Percentiles rank a stretch among this genome's conserved stretches.
These are phyloP conservation scores for Philereme vetulata DNA, from an alignment of 2,888 invertebrate genomes.

Conservation along the genomic window DNA sequence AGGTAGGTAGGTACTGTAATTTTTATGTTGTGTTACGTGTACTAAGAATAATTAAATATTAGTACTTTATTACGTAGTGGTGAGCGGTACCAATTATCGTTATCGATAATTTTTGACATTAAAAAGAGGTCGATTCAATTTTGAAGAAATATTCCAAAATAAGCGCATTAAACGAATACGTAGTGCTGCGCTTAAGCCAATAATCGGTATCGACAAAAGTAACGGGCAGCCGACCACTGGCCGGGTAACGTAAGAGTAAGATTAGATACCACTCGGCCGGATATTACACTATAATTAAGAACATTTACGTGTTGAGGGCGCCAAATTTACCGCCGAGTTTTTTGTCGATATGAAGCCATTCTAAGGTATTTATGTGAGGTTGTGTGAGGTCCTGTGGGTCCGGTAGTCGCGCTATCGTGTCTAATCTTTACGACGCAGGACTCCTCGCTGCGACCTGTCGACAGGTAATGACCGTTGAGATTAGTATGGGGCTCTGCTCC, in stretches of 20 bases:
- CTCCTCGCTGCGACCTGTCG: conserved; percentile 78
- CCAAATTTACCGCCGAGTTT: conserved; percentile 83
- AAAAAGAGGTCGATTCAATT: conserved; percentile 36
- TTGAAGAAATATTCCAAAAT: conserved; percentile 41
- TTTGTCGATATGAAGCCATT: conserved; percentile 81
- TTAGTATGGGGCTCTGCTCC: conserved; percentile 63
- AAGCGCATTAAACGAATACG: conserved; percentile 60
- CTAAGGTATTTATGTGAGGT: conserved; percentile 76
- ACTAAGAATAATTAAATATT: too few species aligned
- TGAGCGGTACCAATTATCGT: too few species aligned
- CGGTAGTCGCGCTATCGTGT: conserved; percentile 80
- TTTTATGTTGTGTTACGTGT: too few species aligned
- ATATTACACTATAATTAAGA: conserved; percentile 82
- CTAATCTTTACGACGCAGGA: conserved; percentile 81
- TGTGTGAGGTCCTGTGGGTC: conserved; percentile 77
- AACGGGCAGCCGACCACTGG: conserved; percentile 50
- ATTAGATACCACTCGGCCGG: conserved; percentile 76
- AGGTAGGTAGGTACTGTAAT: too few species aligned
- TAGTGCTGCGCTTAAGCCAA: conserved; percentile 56
- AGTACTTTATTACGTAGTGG: too few species aligned
- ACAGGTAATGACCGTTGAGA: conserved; percentile 79
- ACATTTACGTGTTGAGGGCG: conserved; percentile 81
- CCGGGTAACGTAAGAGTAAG: conserved; percentile 67
- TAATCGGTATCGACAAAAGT: conserved; percentile 60
- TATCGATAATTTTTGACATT: conserved; percentile 9